These are phyloP conservation scores for Cremastinae sp. DNA, from an alignment of 2,888 invertebrate species.

Conservation along the genomic window DNA sequence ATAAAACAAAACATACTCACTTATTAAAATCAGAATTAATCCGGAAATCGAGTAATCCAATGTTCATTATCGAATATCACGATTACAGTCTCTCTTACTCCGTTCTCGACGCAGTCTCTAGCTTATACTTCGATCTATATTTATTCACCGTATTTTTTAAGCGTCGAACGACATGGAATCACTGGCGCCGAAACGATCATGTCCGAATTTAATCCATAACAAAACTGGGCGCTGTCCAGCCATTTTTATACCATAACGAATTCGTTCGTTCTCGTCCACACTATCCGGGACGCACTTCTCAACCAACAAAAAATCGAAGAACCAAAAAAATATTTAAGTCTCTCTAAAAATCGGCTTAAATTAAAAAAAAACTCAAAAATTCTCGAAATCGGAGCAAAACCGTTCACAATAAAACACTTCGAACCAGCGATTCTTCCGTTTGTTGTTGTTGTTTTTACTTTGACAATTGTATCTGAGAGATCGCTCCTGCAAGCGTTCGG, in stretches of 20 bases:
- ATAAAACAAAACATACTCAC: slow-evolving; percentile 41
- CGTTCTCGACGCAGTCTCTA: no score
- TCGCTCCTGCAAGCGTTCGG: slow-evolving; percentile 71
- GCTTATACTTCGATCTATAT: no score
- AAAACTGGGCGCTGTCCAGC: slow-evolving; percentile 17
- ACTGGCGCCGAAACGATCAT: slow-evolving; percentile 30
- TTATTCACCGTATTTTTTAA: background rate
- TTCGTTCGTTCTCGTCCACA: background rate
- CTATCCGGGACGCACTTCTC: background rate
- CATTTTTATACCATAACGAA: slow-evolving; percentile 24
- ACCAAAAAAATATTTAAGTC: no score
- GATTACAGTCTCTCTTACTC: slow-evolving; percentile 6
- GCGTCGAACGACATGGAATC: background rate
- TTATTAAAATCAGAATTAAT: slow-evolving; percentile 30
- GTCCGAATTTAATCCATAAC: slow-evolving; percentile 37
- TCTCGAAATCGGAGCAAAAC: no score
- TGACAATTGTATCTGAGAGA: slow-evolving; percentile 54
- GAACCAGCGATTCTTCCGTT: slow-evolving; percentile 46
- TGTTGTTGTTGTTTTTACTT: background rate
- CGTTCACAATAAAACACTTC: no score
- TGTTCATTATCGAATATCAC: slow-evolving; percentile 55
- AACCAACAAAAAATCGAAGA: no score
- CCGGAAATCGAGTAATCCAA: slow-evolving; percentile 54
- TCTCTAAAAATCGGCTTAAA: no score
- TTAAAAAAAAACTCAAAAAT: no score